Conservation (phyloP, 1,140 invertebrate species). For the Bicyclus anynana region DNA sequence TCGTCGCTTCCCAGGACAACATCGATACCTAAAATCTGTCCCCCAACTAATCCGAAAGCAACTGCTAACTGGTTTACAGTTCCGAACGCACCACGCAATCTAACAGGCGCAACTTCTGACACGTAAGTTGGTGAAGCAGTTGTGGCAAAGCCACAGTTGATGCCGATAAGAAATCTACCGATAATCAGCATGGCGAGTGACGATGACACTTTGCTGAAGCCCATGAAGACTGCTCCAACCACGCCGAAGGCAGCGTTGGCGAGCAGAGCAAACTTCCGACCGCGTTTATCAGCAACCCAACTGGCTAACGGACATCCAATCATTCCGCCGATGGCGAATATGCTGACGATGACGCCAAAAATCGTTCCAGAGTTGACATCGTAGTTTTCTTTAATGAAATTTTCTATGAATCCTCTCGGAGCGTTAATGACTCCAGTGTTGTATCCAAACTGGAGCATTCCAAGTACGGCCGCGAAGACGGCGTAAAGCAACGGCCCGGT, state of each 20-base stretch:
- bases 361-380: conserved; percentile 82
- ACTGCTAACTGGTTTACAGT: conserved; percentile 95
- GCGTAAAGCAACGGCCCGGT: conserved; percentile 95
- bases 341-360: conserved; percentile 94
- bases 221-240: conserved; percentile 63
- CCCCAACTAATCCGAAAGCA: conserved; percentile 89
- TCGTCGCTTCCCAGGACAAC: conserved; percentile 89
- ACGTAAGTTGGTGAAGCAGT: conserved; percentile 95
- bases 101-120: conserved; percentile 93
- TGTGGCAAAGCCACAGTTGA: conserved; percentile 86
- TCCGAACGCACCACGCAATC: conserved; percentile 89
- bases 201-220: conserved; percentile 57
- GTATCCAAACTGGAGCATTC: conserved; percentile 99
- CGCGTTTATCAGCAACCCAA: conserved; percentile 82
- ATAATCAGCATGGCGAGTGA: conserved; percentile 72
- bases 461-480: conserved; percentile 94
- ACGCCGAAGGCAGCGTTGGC: conserved; percentile 62
- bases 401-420: conserved; percentile 94
- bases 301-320: conserved; percentile 94
- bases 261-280: conserved; percentile 64
- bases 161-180: conserved; percentile 69
- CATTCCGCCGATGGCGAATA: conserved; percentile 97
- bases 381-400: conserved; percentile 94
- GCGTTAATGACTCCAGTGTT: conserved; percentile 99
- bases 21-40: conserved; percentile 92